These are phyloP conservation scores for Chymomyza fuscimana DNA, from an alignment of 2,888 invertebrate genomes.

Conservation along the genomic window DNA sequence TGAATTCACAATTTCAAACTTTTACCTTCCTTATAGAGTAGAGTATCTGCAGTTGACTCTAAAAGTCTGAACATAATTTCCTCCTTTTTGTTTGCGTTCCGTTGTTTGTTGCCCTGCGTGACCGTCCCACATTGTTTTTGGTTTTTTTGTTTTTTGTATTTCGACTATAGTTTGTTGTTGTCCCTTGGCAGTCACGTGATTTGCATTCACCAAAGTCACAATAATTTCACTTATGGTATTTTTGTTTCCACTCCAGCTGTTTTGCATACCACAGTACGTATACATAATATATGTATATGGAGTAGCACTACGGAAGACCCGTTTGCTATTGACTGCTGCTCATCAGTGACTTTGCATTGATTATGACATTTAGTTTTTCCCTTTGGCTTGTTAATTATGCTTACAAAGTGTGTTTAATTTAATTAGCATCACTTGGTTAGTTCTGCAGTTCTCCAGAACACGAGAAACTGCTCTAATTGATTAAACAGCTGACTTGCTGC, in stretches of 20 bases:
- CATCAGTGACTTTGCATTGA: background rate
- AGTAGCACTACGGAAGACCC: background rate
- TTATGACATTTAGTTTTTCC: conserved; percentile 9
- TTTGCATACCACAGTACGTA: background rate
- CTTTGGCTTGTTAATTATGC: conserved; percentile 17
- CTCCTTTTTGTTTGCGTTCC: background rate
- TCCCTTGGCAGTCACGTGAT: conserved; percentile 20
- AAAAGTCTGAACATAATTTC: too few species aligned
- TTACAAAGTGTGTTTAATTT: conserved; percentile 13
- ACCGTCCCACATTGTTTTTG: background rate
- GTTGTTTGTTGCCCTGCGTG: conserved; percentile 4
- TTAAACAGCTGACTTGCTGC: background rate
- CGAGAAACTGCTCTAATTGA: background rate
- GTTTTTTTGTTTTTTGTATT: background rate
- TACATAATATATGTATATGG: too few species aligned
- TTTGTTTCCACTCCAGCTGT: background rate
- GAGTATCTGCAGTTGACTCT: too few species aligned
- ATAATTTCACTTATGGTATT: background rate
- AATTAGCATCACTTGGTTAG: conserved; percentile 18
- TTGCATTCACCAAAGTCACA: conserved; percentile 4
- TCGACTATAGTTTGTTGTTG: background rate
- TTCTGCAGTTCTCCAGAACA: background rate
- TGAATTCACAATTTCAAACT: too few species aligned
- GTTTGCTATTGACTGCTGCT: background rate
- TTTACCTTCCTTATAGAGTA: too few species aligned